Evolutionary conservation across 2,888 invertebrate genomes (phyloP).

Genomic region (Hydraecia micacea): DNA sequence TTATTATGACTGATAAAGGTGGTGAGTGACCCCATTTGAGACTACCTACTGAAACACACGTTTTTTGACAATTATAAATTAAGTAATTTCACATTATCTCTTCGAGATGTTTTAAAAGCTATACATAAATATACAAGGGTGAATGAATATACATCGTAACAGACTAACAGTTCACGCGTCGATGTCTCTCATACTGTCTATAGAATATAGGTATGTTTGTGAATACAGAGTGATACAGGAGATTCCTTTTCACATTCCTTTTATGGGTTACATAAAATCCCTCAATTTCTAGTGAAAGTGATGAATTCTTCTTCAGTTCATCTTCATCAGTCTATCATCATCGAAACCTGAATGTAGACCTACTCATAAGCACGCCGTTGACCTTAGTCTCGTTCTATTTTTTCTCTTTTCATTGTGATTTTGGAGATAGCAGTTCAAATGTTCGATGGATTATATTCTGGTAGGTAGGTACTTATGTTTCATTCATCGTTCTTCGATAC

Average conservation of each 20-base stretch:
- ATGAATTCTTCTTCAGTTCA: not conserved
- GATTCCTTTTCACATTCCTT: not conserved
- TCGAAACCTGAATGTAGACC: no score
- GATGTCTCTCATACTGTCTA: not conserved
- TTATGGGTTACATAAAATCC: not conserved
- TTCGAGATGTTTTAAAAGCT: not conserved
- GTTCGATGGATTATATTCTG: not conserved
- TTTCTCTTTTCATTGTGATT: not conserved
- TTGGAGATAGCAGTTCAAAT: not conserved
- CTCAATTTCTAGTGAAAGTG: no score
- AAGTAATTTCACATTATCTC: conserved; percentile 14
- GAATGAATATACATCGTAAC: not conserved
- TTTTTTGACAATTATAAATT: conserved; percentile 35
- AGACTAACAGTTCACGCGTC: not conserved
- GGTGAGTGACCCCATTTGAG: conserved; percentile 68
- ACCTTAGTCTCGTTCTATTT: not conserved
- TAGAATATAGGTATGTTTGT: not conserved
- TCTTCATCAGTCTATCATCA: not conserved
- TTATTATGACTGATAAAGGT: conserved; percentile 53
- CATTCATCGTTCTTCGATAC: not conserved
- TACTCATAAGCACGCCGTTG: not conserved
- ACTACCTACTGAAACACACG: conserved; percentile 53
- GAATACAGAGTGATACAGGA: not conserved
- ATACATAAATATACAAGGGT: not conserved
- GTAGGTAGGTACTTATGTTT: not conserved